Evolutionary conservation across 2,797 vertebrate genomes (phyloP), one percentile per base, ranked within the genome.

Genomic region (Hypotaenidia philippensis): DNA sequence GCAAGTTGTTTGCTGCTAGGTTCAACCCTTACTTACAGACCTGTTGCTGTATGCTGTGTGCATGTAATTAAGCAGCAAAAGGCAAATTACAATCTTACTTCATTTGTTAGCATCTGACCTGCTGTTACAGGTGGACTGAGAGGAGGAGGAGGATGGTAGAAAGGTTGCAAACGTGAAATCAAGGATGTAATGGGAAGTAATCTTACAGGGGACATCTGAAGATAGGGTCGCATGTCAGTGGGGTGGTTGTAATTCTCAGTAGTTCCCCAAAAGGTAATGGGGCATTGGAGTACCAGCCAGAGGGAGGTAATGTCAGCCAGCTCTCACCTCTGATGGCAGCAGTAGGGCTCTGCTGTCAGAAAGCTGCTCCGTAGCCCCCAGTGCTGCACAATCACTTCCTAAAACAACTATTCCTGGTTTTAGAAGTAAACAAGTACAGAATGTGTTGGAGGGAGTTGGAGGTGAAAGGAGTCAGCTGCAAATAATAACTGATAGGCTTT

Each of bases 401-500:
- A 69, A 56, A 88, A 59, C 31, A 57, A 3, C 71, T 85, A 50
- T 34, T 83, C 19, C 59, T 45, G 26, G 27, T 86, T 76, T 71
- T 40, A 60, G 27, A 86, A 81, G 41, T 61, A 93, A 91, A 64
- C 31, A 83, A 75, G 45, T 44, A 70, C 32, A 32, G 45, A 60
- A 36, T 85, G 17, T 89, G 57, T 41, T 57, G 32, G 49, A 57
- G 36, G 23, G 52, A 85, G 36, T 20, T 74, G 61, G 76, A n/a
- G 21, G 49, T 80, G 84, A 74, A 89, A 84, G 52, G 32, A 74
- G 32, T 90, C 41, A 34, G 12, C 53, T 84, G 34, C 53, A 83
- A 92, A 72, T 89, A 78, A 44, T 80, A 50, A 60, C 31, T 69
- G 52, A 77, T 70, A 76, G 63, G 65, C 44, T 90, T 71, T 64